Evolutionary conservation across 2,888 invertebrate species (phyloP).

Genomic region (Diarsia rubi): DNA sequence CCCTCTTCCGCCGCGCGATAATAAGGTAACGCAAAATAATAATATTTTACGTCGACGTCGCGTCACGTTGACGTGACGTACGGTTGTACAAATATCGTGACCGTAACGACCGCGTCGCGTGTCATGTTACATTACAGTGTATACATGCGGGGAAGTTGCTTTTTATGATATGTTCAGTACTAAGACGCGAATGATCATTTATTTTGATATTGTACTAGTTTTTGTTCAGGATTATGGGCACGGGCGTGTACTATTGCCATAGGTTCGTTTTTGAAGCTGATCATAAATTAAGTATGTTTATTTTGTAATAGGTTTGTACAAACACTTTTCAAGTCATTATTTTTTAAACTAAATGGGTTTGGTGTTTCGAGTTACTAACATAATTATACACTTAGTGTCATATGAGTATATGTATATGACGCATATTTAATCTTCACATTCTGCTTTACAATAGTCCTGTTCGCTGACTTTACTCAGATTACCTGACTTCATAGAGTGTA

Average conservation of each 20-base stretch:
- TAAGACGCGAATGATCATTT: conserved; percentile 37
- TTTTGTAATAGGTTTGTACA: too few relatives aligned
- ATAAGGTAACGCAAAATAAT: conserved; percentile 54
- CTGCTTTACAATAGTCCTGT: background rate
- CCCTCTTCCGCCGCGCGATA: conserved; percentile 37
- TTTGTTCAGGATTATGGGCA: conserved; percentile 14
- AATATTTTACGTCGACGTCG: conserved; percentile 46
- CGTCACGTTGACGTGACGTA: conserved; percentile 57
- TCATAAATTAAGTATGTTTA: too few relatives aligned
- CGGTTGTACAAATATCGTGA: conserved; percentile 58
- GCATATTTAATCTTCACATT: background rate
- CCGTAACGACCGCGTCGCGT: conserved; percentile 61
- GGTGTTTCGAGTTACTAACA: background rate
- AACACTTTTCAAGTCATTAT: too few relatives aligned
- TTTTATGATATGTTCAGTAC: conserved; percentile 42
- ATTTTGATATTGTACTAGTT: conserved; percentile 46
- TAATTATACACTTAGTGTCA: background rate
- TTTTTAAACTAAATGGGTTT: too few relatives aligned
- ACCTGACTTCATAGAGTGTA: background rate
- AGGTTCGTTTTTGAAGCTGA: background rate
- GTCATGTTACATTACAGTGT: conserved; percentile 44
- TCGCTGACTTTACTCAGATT: background rate
- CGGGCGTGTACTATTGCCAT: conserved; percentile 11
- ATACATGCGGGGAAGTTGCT: conserved; percentile 53
- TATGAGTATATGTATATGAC: too few relatives aligned